Evolutionary conservation across 2,797 vertebrate genomes (phyloP).

Genomic region (Holocentrus rufus): DNA sequence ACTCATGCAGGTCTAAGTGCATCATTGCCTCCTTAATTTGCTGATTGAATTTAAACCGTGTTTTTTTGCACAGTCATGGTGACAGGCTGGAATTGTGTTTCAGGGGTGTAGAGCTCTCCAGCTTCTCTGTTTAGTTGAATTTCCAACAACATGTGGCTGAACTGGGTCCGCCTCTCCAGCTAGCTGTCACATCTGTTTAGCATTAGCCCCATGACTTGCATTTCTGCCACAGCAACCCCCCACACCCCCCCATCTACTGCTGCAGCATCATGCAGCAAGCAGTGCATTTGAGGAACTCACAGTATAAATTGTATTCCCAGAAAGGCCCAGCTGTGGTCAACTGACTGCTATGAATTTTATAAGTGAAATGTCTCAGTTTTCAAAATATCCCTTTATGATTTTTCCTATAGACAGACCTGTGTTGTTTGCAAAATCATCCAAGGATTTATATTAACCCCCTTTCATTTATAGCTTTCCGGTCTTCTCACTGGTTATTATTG

Average conservation of each 20-base stretch:
- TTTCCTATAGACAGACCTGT: not conserved
- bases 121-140: conserved; percentile 48
- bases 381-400: no score
- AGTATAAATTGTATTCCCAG: not conserved
- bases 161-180: conserved; percentile 28
- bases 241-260: conserved; percentile 9
- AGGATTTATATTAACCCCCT: no score
- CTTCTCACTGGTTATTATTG: no score
- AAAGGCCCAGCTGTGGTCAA: no score
- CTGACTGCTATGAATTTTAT: no score
- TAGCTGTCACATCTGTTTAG: conserved; percentile 74
- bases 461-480: not conserved
- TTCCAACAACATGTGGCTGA: conserved; percentile 27
- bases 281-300: not conserved
- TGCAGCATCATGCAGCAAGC: not conserved
- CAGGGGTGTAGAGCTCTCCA: conserved; percentile 41
- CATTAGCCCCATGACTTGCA: conserved; percentile 75
- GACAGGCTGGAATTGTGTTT: conserved; percentile 41
- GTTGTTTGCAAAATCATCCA: not conserved
- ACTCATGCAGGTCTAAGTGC: not conserved
- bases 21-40: not conserved
- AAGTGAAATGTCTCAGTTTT: no score
- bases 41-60: conserved; percentile 29
- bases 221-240: conserved; percentile 47
- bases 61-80: conserved; percentile 63